Conservation (phyloP, 2,113 vertebrate species). For the Oenanthe oenanthe region DNA sequence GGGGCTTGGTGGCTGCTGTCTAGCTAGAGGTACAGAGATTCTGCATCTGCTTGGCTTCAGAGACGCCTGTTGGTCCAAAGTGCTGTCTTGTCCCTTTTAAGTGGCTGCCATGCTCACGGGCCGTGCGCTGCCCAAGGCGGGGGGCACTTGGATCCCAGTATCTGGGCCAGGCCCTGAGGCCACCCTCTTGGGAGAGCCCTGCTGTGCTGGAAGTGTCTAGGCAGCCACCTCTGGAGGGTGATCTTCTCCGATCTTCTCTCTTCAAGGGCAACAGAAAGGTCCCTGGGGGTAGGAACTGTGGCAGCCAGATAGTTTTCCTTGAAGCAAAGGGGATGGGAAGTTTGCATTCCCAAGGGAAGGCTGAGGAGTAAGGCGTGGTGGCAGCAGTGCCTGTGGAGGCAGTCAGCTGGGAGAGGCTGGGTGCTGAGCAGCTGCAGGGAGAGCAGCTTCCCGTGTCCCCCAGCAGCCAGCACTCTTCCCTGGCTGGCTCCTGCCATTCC, state of each 20-base stretch:
- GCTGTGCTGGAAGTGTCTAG: background rate
- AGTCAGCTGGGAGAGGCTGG: background rate
- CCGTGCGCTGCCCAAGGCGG: rapidly evolving
- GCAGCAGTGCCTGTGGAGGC: rapidly evolving
- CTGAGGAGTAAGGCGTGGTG: background rate
- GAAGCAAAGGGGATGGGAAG: background rate
- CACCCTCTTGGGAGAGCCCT: rapidly evolving
- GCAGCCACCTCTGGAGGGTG: background rate
- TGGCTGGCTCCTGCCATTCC: background rate
- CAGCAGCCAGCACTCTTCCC: rapidly evolving
- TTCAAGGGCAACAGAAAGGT: background rate
- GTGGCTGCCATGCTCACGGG: rapidly evolving
- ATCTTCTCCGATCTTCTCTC: background rate
- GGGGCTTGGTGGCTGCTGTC: rapidly evolving
- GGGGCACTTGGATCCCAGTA: rapidly evolving
- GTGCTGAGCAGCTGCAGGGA: background rate
- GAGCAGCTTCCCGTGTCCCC: rapidly evolving
- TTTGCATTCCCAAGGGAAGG: background rate
- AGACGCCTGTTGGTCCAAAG: background rate
- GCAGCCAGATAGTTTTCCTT: background rate
- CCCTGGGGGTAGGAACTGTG: background rate
- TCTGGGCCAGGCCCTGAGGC: background rate
- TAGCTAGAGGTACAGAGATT: background rate
- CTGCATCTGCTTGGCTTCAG: background rate
- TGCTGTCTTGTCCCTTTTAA: background rate